A percentile compares a stretch with the other conserved stretches of the same genome.
Evolutionary conservation across 2,797 vertebrate species (phyloP).

Genomic region (Merluccius polli): DNA sequence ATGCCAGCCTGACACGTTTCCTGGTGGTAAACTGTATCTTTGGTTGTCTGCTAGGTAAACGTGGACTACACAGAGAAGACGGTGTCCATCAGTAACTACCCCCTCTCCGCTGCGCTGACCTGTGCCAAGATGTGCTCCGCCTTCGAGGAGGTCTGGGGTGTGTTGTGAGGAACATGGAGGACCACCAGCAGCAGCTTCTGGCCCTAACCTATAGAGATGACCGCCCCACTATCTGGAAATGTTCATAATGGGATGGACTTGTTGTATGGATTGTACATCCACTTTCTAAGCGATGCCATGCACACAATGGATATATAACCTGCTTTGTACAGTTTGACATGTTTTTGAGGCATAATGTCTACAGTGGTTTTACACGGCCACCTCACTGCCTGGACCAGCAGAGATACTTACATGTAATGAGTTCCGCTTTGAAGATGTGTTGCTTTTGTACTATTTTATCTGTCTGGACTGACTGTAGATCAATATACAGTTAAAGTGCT

Average conservation of each 20-base stretch:
- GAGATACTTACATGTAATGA: neutral
- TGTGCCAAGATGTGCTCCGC: slow-evolving; percentile 95
- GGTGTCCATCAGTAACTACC: slow-evolving; percentile 94
- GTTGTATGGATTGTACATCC: slow-evolving; percentile 2
- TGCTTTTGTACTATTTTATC: slow-evolving; percentile 4
- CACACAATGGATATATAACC: slow-evolving; percentile 14
- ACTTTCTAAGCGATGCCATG: slow-evolving; percentile 7
- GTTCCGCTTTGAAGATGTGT: slow-evolving; percentile 12
- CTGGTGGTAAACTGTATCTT: neutral
- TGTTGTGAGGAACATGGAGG: slow-evolving; percentile 68
- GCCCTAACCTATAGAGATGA: neutral
- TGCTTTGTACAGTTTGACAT: slow-evolving; percentile 7
- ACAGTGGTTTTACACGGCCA: neutral
- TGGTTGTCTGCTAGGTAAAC: slow-evolving; percentile 53
- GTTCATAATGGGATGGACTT: slow-evolving; percentile 20
- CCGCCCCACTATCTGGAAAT: slow-evolving; percentile 24
- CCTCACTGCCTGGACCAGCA: slow-evolving; percentile 7
- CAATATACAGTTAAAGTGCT: slow-evolving; percentile 27
- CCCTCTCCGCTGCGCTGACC: slow-evolving; percentile 91
- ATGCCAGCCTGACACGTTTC: neutral
- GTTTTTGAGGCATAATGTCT: slow-evolving; percentile 2
- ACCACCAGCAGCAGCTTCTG: neutral
- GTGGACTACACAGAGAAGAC: slow-evolving; percentile 92
- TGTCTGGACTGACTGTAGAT: slow-evolving; percentile 15
- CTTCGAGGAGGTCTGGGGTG: slow-evolving; percentile 93